Evolutionary conservation across 2,888 invertebrate genomes (phyloP), one percentile per base, ranked within the genome.

Genomic region (Ephialtes manifestator): DNA sequence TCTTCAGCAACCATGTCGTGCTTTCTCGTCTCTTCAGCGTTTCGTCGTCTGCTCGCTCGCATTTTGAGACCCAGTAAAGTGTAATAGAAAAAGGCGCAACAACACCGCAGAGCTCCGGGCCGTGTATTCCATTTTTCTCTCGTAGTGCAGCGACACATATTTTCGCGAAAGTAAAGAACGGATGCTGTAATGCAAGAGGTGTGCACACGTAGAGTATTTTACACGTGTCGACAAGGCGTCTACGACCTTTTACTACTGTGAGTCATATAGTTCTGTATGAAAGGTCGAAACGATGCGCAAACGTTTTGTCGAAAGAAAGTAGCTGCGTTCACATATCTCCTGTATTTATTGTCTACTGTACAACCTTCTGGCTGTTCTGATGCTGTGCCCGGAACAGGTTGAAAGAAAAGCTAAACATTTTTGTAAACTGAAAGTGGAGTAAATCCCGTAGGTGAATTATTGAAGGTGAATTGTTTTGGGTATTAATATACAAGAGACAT

Each of bases 71-170:
- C 51, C 58, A n/a, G 48, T 43, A 35, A 63, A 46, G 48, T 71
- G 83, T 91, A 48, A 48, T 24, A 46, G 28, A 43, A 68, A 63
- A 68, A 43, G 43, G 43, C 20, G 43, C 39, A 67, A 67, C n/a
- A 35, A 67, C n/a, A 35, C 35, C 60, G 5, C 65, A 67, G 43
- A 24, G 20, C 43, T 43, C 10, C 18, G 39, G 4, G 18, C 31
- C 65, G 24, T 35, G 67, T 39, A 77, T 67, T 39, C 39, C 76
- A 51, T 67, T 77, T 65, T 77, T 55, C 63, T n/a, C 43, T 39
- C 10, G 39, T 39, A 39, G 39, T 28, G 24, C 53, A 46, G 55
- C 77, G 77, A 68, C 67, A 58, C 24, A 68, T 58, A 77, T 55
- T 77, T 67, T 39, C 67, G 43, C 35, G 55, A 18, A 77, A 77